phyloP scores from a whole-genome alignment of 2,888 invertebrate species.

The Acanthoscelides obtectus region DNA sequence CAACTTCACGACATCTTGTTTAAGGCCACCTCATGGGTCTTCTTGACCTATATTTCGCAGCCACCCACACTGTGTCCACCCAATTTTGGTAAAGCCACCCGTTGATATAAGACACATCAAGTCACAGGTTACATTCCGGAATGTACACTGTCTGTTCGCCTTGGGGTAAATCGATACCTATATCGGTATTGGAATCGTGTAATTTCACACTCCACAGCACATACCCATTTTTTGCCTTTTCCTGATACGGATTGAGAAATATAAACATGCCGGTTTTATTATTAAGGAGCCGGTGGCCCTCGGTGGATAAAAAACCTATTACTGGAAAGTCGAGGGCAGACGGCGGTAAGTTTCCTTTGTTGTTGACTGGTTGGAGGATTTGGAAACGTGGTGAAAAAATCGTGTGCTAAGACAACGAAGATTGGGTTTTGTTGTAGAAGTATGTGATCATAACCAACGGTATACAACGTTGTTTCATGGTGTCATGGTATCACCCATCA shows the following conservation, averaged over 20 bases:
- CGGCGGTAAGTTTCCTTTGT: not conserved
- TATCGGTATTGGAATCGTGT: not conserved
- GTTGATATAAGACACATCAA: not conserved
- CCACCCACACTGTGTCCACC: too few species aligned
- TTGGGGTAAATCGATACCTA: not conserved
- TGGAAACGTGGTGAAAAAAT: not conserved
- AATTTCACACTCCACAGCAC: not conserved
- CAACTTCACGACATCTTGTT: too few species aligned
- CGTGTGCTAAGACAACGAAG: too few species aligned
- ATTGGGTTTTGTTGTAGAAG: too few species aligned
- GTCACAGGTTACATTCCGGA: not conserved
- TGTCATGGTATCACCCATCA: too few species aligned
- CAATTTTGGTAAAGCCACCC: too few species aligned
- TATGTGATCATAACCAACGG: too few species aligned
- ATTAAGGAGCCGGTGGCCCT: not conserved
- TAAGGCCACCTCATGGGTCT: too few species aligned
- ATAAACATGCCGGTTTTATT: not conserved
- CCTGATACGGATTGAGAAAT: not conserved
- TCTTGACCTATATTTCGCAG: too few species aligned
- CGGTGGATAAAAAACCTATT: not conserved
- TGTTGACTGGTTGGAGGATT: not conserved
- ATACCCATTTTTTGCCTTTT: not conserved
- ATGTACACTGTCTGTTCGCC: not conserved
- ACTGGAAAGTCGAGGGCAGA: not conserved
- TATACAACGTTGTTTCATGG: too few species aligned